These are phyloP conservation scores for Etia nguti DNA, from an alignment of 2,113 vertebrate genomes.

Conservation along the genomic window DNA sequence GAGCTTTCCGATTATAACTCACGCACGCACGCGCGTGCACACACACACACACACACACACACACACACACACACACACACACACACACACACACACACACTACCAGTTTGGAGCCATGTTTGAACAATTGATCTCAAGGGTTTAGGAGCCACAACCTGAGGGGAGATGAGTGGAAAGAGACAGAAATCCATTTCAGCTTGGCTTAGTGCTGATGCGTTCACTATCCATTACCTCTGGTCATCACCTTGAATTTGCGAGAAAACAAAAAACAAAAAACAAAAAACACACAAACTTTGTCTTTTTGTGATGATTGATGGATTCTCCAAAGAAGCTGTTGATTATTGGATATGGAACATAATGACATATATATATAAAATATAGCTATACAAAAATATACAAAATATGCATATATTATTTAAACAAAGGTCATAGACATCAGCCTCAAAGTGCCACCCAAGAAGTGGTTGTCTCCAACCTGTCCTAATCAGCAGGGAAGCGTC, in stretches of 20 bases:
- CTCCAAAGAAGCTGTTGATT: not conserved
- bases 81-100: not conserved
- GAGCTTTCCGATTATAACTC: not conserved
- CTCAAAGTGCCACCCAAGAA: not conserved
- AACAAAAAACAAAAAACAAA: accelerated
- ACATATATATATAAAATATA: not conserved
- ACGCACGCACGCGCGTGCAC: not conserved
- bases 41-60: not conserved
- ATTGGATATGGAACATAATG: not conserved
- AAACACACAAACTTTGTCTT: not conserved
- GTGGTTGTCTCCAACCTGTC: slow-evolving; percentile 33
- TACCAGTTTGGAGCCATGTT: slow-evolving; percentile 2
- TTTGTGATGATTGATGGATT: not conserved
- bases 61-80: not conserved
- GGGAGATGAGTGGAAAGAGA: slow-evolving; percentile 16
- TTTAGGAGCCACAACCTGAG: not conserved
- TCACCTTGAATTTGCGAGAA: slow-evolving; percentile 19
- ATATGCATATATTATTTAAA: not conserved
- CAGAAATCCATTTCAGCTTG: slow-evolving; percentile 28
- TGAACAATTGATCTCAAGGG: slow-evolving; percentile 32
- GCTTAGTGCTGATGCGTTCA: slow-evolving; percentile 20
- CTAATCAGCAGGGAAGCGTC: slow-evolving; percentile 38
- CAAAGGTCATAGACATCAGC: not conserved
- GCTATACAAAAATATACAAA: not conserved
- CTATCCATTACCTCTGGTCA: slow-evolving; percentile 40